A percentile compares a stretch with the other conserved stretches of the same genome.
phyloP scores from a whole-genome alignment of 2,797 vertebrate genomes.

The Pteronotus mesoamericanus region DNA sequence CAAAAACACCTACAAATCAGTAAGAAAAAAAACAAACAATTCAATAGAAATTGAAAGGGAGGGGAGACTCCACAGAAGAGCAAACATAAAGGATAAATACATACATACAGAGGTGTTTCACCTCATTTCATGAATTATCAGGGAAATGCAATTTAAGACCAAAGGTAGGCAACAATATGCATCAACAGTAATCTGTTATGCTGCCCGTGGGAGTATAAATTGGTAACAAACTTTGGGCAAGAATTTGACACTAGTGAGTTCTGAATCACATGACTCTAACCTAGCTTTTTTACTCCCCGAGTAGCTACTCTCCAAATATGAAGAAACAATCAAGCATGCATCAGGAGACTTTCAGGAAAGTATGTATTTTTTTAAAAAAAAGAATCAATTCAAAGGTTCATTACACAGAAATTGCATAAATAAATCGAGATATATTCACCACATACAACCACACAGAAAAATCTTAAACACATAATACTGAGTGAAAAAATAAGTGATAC shows the following conservation, averaged over 20 bases:
- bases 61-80: neutral
- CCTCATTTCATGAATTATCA: neutral
- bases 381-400: neutral
- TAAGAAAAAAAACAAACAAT: neutral
- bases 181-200: neutral
- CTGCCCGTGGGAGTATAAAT: neutral
- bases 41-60: neutral
- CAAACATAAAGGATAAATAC: neutral
- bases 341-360: neutral
- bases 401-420: neutral
- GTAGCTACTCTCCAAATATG: neutral
- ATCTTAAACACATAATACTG: neutral
- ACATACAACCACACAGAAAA: neutral
- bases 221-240: neutral
- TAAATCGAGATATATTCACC: neutral
- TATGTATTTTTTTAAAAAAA: neutral
- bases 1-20: neutral
- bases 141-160: constrained; percentile 23
- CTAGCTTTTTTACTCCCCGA: neutral
- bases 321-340: neutral
- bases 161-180: neutral
- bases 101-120: neutral
- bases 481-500: neutral
- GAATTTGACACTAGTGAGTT: neutral
- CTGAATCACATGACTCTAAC: neutral